These are phyloP conservation scores for Unio delphinus DNA, from an alignment of 2,888 invertebrate genomes.

Conservation along the genomic window DNA sequence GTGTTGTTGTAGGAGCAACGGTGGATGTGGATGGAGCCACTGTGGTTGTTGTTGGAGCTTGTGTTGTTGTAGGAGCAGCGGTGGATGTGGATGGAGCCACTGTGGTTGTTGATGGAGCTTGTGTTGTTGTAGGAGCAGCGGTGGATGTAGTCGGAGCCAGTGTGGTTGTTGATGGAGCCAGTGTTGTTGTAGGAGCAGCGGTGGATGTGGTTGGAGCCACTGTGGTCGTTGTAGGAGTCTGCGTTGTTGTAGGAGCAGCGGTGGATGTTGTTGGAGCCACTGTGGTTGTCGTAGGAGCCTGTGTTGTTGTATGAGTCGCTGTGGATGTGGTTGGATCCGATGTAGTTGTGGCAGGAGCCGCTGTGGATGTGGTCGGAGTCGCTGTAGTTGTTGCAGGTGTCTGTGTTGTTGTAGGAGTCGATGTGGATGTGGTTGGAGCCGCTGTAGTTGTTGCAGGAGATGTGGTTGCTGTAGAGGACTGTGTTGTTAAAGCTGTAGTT, in stretches of 20 bases:
- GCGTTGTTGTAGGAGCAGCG: background rate
- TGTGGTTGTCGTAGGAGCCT: constrained; percentile 1
- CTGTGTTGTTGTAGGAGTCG: no score
- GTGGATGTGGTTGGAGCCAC: background rate
- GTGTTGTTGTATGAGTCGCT: background rate
- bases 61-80: no score
- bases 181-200: background rate
- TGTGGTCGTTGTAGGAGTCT: background rate
- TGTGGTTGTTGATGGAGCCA: no score
- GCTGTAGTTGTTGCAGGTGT: constrained; percentile 3
- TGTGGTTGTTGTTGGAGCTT: no score
- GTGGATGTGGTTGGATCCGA: background rate
- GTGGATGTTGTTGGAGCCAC: background rate
- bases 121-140: background rate
- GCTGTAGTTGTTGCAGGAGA: background rate
- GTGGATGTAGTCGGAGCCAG: no score
- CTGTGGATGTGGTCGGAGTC: background rate
- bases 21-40: no score
- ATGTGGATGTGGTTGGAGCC: no score
- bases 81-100: no score
- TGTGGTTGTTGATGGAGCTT: no score
- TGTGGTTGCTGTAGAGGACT: background rate
- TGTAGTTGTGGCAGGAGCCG: background rate
- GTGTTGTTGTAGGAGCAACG: no score
- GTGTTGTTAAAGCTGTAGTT: background rate